A percentile compares a stretch with the other conserved stretches of the same genome.
phyloP scores from a whole-genome alignment of 2,113 vertebrate species.

The Sciurus niger region DNA sequence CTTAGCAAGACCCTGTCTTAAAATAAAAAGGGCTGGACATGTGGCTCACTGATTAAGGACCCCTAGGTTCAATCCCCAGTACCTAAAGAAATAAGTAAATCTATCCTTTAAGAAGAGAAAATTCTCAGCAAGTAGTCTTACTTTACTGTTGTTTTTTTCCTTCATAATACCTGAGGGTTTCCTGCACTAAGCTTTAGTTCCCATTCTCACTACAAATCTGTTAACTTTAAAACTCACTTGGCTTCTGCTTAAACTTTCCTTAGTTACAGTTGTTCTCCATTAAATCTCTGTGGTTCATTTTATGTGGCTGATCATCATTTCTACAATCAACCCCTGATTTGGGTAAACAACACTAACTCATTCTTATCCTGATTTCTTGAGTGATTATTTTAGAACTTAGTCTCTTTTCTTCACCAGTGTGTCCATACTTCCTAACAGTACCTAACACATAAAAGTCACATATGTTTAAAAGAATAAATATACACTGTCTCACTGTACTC shows the following conservation, averaged over 20 bases:
- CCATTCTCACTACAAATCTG: slow-evolving; percentile 6
- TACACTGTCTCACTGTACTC: not conserved
- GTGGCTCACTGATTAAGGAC: too few relatives aligned
- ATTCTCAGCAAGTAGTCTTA: not conserved
- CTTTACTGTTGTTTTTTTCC: not conserved
- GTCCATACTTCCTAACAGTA: not conserved
- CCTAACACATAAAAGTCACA: not conserved
- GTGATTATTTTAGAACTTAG: not conserved
- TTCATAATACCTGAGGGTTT: slow-evolving; percentile 1
- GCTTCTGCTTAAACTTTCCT: not conserved
- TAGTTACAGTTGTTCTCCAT: not conserved
- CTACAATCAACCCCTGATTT: not conserved
- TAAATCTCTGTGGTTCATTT: slow-evolving; percentile 41
- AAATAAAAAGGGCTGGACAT: too few relatives aligned
- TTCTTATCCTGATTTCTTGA: slow-evolving; percentile 34
- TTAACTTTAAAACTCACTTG: slow-evolving; percentile 9
- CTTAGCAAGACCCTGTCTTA: too few relatives aligned
- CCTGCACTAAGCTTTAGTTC: not conserved
- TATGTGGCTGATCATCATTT: not conserved
- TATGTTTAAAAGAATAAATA: not conserved
- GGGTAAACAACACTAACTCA: not conserved
- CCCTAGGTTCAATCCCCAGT: too few relatives aligned
- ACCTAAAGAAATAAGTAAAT: too few relatives aligned
- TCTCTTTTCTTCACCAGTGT: slow-evolving; percentile 33
- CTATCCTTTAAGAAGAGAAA: slow-evolving; percentile 11